phyloP scores from a whole-genome alignment of 2,113 vertebrate species.

The Colaptes auratus region DNA sequence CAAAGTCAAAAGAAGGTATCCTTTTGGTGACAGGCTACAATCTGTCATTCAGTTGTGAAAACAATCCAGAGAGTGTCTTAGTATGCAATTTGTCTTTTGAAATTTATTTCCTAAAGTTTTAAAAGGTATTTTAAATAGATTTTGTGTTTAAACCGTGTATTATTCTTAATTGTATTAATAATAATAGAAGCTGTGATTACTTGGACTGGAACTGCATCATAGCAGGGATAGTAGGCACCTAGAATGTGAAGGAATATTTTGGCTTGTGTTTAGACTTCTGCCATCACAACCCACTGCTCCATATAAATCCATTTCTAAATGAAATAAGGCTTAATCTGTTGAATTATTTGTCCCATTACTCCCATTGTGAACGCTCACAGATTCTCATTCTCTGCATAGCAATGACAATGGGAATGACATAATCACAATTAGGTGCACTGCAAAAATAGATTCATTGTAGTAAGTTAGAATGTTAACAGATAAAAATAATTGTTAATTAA shows the following conservation, averaged over 20 bases:
- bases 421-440: neutral
- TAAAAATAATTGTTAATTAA: conserved; percentile 20
- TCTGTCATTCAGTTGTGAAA: neutral
- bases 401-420: neutral
- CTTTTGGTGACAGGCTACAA: conserved; percentile 51
- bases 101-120: neutral
- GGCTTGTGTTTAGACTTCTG: neutral
- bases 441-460: neutral
- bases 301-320: neutral
- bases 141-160: neutral
- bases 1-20: conserved; percentile 83
- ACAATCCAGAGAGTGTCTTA: neutral
- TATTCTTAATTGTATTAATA: neutral
- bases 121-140: neutral
- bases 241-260: neutral
- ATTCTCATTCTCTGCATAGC: neutral
- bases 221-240: neutral
- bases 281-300: neutral
- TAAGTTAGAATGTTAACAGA: neutral
- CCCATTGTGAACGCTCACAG: neutral
- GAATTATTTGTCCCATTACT: neutral
- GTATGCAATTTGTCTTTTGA: neutral
- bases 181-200: neutral
- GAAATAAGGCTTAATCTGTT: neutral
- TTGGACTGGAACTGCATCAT: neutral